Evolutionary conservation across 1,140 invertebrate species (phyloP), one percentile per base, ranked within the genome.

Genomic region (Lucilia cuprina): DNA sequence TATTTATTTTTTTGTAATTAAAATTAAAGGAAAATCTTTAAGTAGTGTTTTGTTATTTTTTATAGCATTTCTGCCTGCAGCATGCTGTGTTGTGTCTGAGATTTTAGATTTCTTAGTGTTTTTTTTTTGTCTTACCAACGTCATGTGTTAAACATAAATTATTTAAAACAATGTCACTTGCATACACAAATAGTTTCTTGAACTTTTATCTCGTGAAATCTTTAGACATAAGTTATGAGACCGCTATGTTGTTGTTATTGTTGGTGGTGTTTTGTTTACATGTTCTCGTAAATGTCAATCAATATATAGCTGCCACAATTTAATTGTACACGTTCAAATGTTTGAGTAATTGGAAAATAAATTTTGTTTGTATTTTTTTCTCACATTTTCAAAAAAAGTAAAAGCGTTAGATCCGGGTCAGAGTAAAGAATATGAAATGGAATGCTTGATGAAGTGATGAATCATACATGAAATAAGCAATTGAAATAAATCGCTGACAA

Each of bases 151-250:
- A n/a, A 21, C n/a, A 70, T 70, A 78, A 78, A 47, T 78, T 78
- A 78, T 41, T 77, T 47, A 78, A 41, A 41, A 78, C 75, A 78
- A 78, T 78, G 75, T 78, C 75, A 78, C 41, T 19, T 78, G 75
- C 34, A 78, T 78, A 30, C 35, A 41, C 19, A 30, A 78, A 47
- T 78, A 78, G 75, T 47, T 78, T 78, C 75, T 49, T 47, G 41
- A 35, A 78, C 75, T 47, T 47, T 78, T 41, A 41, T 47, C 13
- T 21, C 5, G 25, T 70, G 8, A 70, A 21, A 70, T 21, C n/a
- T 70, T 5, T 21, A 21, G 65, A 21, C 9, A 55, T 10, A 55
- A 55, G 1, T 7, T 5, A 41, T 41, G 14, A 60, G 13, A n/a
- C 13, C 55, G 55, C 5, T n/a, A 17, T 7, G 55, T 17, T 3